Evolutionary conservation across 2,113 vertebrate genomes (phyloP).

Genomic region (Mobula birostris): DNA sequence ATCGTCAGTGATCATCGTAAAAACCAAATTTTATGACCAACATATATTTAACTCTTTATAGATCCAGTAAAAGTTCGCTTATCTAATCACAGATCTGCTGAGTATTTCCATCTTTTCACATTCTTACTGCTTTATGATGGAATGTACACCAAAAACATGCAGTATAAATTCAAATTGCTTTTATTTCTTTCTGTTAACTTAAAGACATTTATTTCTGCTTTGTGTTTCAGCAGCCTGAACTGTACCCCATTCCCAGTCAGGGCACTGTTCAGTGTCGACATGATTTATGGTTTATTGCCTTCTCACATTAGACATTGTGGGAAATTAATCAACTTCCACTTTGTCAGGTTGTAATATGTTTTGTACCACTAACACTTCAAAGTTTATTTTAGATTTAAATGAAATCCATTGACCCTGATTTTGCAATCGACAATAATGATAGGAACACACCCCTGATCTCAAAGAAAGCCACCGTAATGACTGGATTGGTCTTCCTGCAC

Average conservation of each 20-base stretch:
- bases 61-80: too few species aligned
- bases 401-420: not conserved
- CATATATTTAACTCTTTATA: too few species aligned
- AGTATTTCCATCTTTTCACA: too few species aligned
- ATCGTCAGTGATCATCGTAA: too few species aligned
- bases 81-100: too few species aligned
- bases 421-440: not conserved
- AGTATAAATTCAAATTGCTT: not conserved
- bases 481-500: too few species aligned
- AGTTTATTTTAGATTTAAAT: not conserved
- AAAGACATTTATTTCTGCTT: not conserved
- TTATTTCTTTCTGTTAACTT: not conserved
- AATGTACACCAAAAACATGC: not conserved
- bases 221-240: not conserved
- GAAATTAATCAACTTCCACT: not conserved
- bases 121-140: not conserved
- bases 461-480: too few species aligned
- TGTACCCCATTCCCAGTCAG: not conserved
- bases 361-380: not conserved
- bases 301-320: not conserved
- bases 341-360: not conserved
- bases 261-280: not conserved
- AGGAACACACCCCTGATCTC: too few species aligned
- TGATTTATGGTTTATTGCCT: slow-evolving; percentile 6
- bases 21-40: too few species aligned